Base-by-base conservation (phyloP, 2,113 vertebrate genomes). In the Murina feae region DNA sequence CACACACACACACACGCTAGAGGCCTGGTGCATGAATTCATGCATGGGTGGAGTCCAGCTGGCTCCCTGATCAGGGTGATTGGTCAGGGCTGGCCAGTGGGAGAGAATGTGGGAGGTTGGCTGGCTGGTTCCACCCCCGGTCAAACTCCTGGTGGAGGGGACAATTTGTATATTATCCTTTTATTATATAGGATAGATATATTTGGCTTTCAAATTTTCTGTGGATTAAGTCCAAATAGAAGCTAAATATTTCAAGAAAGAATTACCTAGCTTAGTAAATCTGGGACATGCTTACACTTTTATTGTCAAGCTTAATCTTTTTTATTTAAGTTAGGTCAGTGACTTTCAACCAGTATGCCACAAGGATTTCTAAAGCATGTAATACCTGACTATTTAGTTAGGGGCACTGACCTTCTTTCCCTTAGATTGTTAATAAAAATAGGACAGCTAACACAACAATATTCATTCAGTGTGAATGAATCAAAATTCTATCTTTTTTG, bases 161-260 rank as follows among this genome's bases (percentile, higher is more conserved):
- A 44, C 44, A 44, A 9, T 44, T 44, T 44, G 44, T 10, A 44
- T 44, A 44, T 44, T 44, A 44, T 9, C 44, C 44, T 44, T 44
- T 44, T 23, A 21, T 63, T 63, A 47, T 37, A 78, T 32, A n/a
- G n/a, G n/a, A n/a, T 85, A 51, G 58, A 60, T 23, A 39, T 23
- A 30, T 74, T 63, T 81, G 39, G 12, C 72, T 95, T 16, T 82
- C 28, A 21, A 51, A 2, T 63, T 87, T 84, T 49, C 28, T 82
- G 30, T 78, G n/a, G 18, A 53, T 47, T 89, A 90, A 72, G 30
- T 83, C 49, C 55, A 84, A 74, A 37, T 82, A 23, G 44, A 95
- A 90, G 14, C 63, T 71, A 51, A 65, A 74, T 25, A 18, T 51
- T 72, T 90, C 69, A 55, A 91, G 47, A 63, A 68, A 89, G 39